These are phyloP conservation scores for Sabellastarte sp. DNA, from an alignment of 2,888 invertebrate species.

Conservation along the genomic window DNA sequence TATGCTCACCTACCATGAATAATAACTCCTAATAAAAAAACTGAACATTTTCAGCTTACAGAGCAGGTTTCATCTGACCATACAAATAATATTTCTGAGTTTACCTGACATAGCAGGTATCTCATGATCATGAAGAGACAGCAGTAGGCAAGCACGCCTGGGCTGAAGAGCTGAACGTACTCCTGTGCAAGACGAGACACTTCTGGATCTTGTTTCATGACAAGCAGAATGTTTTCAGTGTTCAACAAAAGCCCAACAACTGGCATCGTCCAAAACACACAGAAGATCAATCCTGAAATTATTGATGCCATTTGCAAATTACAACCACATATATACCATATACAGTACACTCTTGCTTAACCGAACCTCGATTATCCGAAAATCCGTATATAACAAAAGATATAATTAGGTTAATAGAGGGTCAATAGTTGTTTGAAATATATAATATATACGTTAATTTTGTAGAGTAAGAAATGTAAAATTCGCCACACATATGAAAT, in stretches of 20 bases:
- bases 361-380: too few relatives aligned
- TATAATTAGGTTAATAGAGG: too few relatives aligned
- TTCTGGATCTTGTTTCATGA: conserved; percentile 27
- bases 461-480: too few relatives aligned
- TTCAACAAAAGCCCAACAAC: conserved; percentile 29
- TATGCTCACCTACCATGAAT: too few relatives aligned
- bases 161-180: conserved; percentile 26
- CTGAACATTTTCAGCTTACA: not conserved
- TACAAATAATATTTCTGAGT: not conserved
- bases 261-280: conserved; percentile 22
- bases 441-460: too few relatives aligned
- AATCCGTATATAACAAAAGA: too few relatives aligned
- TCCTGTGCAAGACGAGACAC: conserved; percentile 32
- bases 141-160: conserved; percentile 34
- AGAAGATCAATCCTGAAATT: conserved; percentile 29
- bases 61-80: not conserved
- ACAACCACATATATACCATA: too few relatives aligned
- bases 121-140: conserved; percentile 36
- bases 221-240: conserved; percentile 28
- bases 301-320: too few relatives aligned
- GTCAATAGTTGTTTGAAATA: too few relatives aligned
- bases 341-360: too few relatives aligned
- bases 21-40: too few relatives aligned
- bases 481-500: too few relatives aligned
- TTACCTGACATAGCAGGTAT: conserved; percentile 35